A percentile compares a stretch with the other conserved stretches of the same genome.
These are phyloP conservation scores for Turdus rufiventris DNA, from an alignment of 2,113 vertebrate genomes.

Conservation along the genomic window DNA sequence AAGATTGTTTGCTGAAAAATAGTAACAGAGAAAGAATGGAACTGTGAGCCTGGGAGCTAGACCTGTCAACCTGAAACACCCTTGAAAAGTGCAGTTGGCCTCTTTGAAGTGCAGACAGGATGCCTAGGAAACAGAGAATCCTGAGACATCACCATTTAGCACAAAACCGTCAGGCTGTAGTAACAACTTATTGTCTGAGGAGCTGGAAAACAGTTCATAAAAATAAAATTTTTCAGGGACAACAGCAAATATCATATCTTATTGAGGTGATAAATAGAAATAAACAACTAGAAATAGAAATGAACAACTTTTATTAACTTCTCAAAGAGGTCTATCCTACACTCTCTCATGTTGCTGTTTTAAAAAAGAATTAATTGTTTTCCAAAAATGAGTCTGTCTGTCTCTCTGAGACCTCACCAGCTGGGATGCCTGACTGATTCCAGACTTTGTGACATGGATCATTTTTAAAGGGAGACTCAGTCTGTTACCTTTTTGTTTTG, in stretches of 20 bases:
- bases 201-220: not conserved
- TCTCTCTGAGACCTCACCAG: not conserved
- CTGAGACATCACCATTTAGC: not conserved
- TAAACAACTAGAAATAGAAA: not conserved
- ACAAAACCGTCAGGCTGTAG: not conserved
- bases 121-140: not conserved
- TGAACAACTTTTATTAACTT: not conserved
- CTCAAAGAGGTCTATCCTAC: not conserved
- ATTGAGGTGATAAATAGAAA: not conserved
- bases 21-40: not conserved
- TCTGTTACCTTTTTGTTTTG: not conserved
- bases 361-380: not conserved
- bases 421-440: not conserved
- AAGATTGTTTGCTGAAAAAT: not conserved
- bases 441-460: not conserved
- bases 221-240: not conserved
- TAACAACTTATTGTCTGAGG: not conserved
- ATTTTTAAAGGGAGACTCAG: not conserved
- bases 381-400: not conserved
- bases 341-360: not conserved
- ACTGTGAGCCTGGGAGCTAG: not conserved
- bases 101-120: not conserved
- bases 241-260: not conserved
- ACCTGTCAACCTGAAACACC: not conserved
- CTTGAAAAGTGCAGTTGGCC: not conserved